phyloP scores from a whole-genome alignment of 2,797 vertebrate species.

The Galagoides demidoff region DNA sequence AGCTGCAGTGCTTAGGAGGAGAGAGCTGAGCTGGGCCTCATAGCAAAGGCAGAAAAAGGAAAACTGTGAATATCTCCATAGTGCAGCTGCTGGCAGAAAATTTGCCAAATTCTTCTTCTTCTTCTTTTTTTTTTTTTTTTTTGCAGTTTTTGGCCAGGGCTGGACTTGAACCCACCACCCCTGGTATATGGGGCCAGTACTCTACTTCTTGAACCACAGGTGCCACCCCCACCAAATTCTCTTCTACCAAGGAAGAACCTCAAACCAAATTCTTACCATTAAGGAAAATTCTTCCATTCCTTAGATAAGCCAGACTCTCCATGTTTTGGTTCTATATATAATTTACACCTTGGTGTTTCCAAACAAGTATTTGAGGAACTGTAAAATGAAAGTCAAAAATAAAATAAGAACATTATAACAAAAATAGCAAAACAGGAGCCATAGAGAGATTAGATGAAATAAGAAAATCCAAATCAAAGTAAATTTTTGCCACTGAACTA shows the following conservation, averaged over 20 bases:
- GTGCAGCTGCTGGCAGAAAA: neutral
- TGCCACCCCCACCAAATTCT: too few species aligned
- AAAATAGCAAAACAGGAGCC: neutral
- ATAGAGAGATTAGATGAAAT: neutral
- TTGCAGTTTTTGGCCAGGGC: too few species aligned
- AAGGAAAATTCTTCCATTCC: neutral
- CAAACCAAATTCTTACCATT: neutral
- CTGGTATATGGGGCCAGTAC: too few species aligned
- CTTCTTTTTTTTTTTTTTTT: neutral
- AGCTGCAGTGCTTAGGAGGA: neutral
- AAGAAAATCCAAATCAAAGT: neutral
- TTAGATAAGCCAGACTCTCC: neutral
- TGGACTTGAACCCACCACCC: too few species aligned
- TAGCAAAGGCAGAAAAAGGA: neutral
- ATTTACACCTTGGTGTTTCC: neutral
- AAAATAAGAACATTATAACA: neutral
- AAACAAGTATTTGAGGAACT: neutral
- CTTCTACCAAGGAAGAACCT: neutral
- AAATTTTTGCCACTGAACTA: neutral
- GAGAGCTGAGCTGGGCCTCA: neutral
- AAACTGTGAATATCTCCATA: neutral
- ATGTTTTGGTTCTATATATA: neutral
- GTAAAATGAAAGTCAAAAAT: conserved; percentile 11
- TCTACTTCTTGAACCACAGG: too few species aligned
- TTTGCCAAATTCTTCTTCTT: neutral